Base-by-base conservation (phyloP, 1,140 invertebrate species). In the Euwallacea fornicatus region DNA sequence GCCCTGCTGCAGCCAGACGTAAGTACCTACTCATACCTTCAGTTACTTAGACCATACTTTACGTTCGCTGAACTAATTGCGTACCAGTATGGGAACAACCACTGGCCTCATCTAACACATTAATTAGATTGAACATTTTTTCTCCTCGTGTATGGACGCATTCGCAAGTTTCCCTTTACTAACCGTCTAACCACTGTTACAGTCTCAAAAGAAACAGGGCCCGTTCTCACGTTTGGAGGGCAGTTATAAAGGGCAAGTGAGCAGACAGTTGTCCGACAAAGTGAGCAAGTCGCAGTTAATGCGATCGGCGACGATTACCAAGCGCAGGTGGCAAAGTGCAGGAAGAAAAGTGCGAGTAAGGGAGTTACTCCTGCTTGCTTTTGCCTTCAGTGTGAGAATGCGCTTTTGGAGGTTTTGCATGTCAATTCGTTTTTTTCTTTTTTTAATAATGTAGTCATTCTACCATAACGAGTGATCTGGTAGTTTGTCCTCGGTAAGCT, bases 1-100 rank as follows among this genome's bases (percentile, higher is more conserved):
- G 87, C 88, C 78, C 82, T 93, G 4, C 84, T 89, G 16, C 88
- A 86, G 75, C 87, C 88, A 55, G 86, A 88, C 86, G 91, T 92
- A 76, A 78, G 64, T 75, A 33, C 21, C 21, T 33, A 33, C 21
- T 33, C 21, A 33, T 33, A 33, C 4, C 1, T 33, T 33, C 21
- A 4, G 21, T 33, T 33, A 33, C 21, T 33, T 33, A 33, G 21
- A 33, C 21, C 4, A 33, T 4, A 33, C 21, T 4, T 33, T 33
- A 33, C 21, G 21, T 33, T 33, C 21, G 21, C 21, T 33, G 4
- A 1, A 33, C 21, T 33, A 33, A 33, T 33, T 33, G 21, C 21
- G 21, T 33, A 33, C 21, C 21, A 33, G 21, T 33, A 33, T 33
- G 1, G 21, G 21, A 33, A 33, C 21, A 33, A 33, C 21, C 21